phyloP scores from a whole-genome alignment of 2,797 vertebrate genomes.

The Monodelphis domestica region DNA sequence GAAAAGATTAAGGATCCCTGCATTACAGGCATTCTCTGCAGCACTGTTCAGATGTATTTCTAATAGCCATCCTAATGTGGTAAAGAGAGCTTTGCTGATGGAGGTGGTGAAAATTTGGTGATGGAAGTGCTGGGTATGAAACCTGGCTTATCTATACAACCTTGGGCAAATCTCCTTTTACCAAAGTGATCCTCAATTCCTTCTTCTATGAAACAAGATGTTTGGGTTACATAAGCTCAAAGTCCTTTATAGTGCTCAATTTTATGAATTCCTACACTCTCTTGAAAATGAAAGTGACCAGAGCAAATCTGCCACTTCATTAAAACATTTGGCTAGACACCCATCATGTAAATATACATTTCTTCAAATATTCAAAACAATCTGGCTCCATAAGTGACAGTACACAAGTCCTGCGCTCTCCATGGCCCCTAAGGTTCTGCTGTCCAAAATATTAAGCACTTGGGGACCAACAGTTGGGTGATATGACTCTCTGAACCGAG shows the following conservation, averaged over 20 bases:
- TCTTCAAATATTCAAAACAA: background rate
- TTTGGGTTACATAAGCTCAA: background rate
- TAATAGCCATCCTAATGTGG: background rate
- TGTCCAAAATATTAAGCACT: background rate
- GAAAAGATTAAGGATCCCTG: background rate
- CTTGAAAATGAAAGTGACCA: background rate
- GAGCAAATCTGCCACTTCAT: background rate
- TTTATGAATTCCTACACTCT: background rate
- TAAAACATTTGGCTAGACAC: background rate
- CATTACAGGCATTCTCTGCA: background rate
- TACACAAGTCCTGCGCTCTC: background rate
- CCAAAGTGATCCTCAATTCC: background rate
- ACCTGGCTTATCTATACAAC: background rate
- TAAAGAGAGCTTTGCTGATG: background rate
- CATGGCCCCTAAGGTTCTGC: too few relatives aligned
- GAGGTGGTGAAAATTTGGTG: background rate
- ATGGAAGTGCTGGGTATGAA: background rate
- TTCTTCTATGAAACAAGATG: background rate
- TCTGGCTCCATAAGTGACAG: background rate
- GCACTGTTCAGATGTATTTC: background rate
- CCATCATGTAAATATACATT: background rate
- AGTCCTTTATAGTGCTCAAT: background rate
- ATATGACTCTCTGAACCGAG: background rate
- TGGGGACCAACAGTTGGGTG: background rate
- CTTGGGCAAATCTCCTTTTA: background rate